phyloP scores from a whole-genome alignment of 2,888 invertebrate species.

The Diploptera punctata region DNA sequence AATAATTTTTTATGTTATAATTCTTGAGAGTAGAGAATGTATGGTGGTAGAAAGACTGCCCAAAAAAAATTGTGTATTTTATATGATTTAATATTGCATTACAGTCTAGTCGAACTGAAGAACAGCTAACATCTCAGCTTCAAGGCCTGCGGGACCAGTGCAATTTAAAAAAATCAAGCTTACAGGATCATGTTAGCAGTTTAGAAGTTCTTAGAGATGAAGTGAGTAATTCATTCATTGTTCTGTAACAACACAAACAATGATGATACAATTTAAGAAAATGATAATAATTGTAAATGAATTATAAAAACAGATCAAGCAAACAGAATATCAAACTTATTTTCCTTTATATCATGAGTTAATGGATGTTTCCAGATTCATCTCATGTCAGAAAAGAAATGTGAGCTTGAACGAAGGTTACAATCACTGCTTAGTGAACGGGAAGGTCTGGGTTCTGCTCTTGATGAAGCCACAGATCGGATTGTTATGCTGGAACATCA shows the following conservation, averaged over 20 bases:
- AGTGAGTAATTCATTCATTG: conserved; percentile 60
- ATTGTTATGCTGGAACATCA: conserved; percentile 82
- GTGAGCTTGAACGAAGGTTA: conserved; percentile 84
- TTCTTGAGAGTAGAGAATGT: no score
- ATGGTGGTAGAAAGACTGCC: no score
- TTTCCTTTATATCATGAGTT: no score
- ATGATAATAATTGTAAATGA: no score
- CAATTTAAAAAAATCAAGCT: conserved; percentile 76
- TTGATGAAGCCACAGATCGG: conserved; percentile 91
- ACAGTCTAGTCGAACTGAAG: conserved; percentile 74
- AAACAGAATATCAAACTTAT: no score
- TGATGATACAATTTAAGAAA: no score
- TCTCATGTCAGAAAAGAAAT: conserved; percentile 80
- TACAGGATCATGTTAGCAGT: conserved; percentile 89
- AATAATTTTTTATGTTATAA: no score
- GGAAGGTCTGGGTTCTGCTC: conserved; percentile 75
- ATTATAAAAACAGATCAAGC: no score
- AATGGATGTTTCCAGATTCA: conserved; percentile 71
- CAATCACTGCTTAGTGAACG: conserved; percentile 79
- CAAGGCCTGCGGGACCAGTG: conserved; percentile 85
- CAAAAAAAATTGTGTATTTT: no score
- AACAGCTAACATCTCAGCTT: conserved; percentile 79
- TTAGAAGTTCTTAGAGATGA: conserved; percentile 88
- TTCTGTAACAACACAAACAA: no score
- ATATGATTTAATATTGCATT: no score